Base-by-base conservation (phyloP, 2,797 vertebrate species). In the Xenops minutus region DNA sequence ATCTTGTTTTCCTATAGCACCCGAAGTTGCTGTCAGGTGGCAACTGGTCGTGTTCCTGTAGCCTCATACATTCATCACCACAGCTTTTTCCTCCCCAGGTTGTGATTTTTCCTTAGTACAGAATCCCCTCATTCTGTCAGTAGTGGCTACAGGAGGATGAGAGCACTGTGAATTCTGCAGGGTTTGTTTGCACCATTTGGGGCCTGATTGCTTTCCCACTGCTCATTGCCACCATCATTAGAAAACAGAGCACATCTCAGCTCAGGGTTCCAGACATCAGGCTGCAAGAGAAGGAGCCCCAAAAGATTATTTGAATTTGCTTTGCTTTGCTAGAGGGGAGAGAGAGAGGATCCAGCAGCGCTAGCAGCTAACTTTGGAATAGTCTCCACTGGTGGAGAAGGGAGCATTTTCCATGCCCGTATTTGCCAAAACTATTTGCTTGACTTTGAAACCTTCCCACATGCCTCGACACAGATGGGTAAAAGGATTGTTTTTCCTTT, bases 401-500 rank as follows among this genome's bases (percentile, higher is more conserved):
- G 86, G 76, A 91, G 68, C 51, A 3, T 82, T 87, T 92, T 84
- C 87, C 92, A 97, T 97, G 97, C 92, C 97, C 95, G 92, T 96
- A 96, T 98, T 96, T 97, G 97, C 97, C 96, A 95, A 97, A 91
- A 93, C 87, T 86, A 67, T 93, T 94, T 30, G 77, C 87, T 67
- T 74, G 78, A 87, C 95, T 93, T 76, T 91, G 81, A 89, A 93
- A 90, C 89, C 95, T 95, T 95, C 89, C 92, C 92, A 92, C 85
- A 79, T 84, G 93, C 89, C 95, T 95, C 30, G 0, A 88, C 55
- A 56, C 92, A 90, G 94, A 95, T 64, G 94, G 78, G 80, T 34
- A 68, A 85, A 54, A 63, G 81, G 91, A 94, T 54, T 88, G 90
- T 96, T 97, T 98, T 97, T 96, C 94, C 98, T 98, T 98, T 98